These are phyloP conservation scores for Bubo bubo DNA, from an alignment of 2,113 vertebrate species.

Conservation along the genomic window DNA sequence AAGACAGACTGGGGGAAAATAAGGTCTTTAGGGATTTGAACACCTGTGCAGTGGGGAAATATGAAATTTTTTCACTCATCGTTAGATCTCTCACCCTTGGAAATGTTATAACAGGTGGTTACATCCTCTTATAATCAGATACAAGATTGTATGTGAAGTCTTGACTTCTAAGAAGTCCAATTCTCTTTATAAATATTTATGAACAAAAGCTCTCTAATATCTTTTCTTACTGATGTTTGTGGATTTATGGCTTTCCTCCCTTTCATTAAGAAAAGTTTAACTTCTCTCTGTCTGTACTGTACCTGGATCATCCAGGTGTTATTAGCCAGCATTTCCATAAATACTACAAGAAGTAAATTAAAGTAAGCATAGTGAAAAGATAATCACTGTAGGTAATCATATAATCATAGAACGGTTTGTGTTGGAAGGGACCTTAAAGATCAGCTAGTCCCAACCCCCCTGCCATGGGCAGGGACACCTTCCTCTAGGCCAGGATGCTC, in stretches of 20 bases:
- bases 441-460: no score
- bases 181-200: background rate
- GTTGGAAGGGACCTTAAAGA: no score
- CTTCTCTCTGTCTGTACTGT: background rate
- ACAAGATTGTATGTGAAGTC: background rate
- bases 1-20: background rate
- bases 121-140: background rate
- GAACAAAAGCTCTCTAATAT: background rate
- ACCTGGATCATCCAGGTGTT: background rate
- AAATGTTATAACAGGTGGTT: slow-evolving; percentile 19
- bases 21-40: slow-evolving; percentile 37
- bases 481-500: no score
- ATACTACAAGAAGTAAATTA: background rate
- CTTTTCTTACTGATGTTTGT: no score
- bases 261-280: background rate
- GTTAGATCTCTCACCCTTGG: background rate
- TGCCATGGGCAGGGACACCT: no score
- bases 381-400: background rate
- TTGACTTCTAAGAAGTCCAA: background rate
- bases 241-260: no score
- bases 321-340: background rate
- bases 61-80: background rate
- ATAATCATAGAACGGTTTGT: no score
- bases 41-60: slow-evolving; percentile 4
- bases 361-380: background rate